Conservation (phyloP, 2,888 invertebrate species). For the Protula sp. region DNA sequence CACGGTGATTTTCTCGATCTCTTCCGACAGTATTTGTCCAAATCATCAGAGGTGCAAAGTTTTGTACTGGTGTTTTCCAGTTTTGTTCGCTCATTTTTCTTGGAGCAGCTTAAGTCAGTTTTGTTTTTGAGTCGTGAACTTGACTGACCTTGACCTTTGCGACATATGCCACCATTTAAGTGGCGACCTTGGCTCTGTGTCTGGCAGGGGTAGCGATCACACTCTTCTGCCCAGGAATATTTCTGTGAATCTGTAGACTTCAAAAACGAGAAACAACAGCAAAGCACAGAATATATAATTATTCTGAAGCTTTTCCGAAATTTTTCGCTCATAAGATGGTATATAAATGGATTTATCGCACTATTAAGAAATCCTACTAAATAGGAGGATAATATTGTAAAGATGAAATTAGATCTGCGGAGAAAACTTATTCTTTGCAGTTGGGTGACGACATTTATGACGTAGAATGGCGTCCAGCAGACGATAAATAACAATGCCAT, state of each 20-base stretch:
- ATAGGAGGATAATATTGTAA: slow-evolving; percentile 55
- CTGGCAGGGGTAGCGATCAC: background rate
- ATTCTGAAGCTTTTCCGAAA: slow-evolving; percentile 50
- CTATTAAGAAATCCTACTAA: slow-evolving; percentile 55
- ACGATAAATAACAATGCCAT: slow-evolving; percentile 53
- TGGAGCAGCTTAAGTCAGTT: no score
- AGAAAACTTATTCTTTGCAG: slow-evolving; percentile 49
- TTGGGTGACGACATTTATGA: slow-evolving; percentile 54
- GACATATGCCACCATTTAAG: background rate
- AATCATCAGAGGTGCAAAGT: background rate
- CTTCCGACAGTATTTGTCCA: background rate
- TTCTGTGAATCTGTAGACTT: background rate
- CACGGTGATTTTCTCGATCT: no score
- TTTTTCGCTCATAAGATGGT: slow-evolving; percentile 55
- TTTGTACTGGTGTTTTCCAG: background rate
- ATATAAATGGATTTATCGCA: slow-evolving; percentile 56
- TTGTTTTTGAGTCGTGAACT: no score
- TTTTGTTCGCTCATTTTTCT: background rate
- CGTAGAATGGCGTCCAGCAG: slow-evolving; percentile 56
- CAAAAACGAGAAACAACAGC: background rate
- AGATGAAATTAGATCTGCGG: slow-evolving; percentile 51
- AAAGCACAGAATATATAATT: slow-evolving; percentile 14
- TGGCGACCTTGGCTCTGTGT: background rate
- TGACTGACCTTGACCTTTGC: no score
- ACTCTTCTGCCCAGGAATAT: background rate